Evolutionary conservation across 2,797 vertebrate species (phyloP).

Genomic region (Apogon talboti): DNA sequence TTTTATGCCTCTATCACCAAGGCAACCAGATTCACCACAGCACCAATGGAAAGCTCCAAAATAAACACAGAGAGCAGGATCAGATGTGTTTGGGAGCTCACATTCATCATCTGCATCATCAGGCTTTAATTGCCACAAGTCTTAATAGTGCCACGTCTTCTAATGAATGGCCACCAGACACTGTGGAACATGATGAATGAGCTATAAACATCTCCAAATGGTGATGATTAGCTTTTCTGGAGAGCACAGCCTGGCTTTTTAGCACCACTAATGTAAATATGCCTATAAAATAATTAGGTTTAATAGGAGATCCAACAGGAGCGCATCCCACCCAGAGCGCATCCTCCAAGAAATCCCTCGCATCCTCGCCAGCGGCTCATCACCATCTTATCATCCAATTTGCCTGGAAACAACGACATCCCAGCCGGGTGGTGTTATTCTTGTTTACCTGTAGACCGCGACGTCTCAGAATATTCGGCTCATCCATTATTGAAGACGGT

Average conservation of each 20-base stretch:
- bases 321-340: not conserved
- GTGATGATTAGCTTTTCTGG: not conserved
- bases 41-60: constrained; percentile 36
- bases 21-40: constrained; percentile 67
- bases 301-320: not conserved
- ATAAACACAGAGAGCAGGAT: constrained; percentile 35
- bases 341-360: not conserved
- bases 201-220: constrained; percentile 5
- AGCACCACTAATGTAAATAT: too few relatives aligned
- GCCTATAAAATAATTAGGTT: not conserved
- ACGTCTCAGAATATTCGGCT: constrained; percentile 84
- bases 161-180: constrained; percentile 16
- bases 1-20: constrained; percentile 67
- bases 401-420: constrained; percentile 37
- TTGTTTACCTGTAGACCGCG: constrained; percentile 82
- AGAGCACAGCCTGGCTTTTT: too few relatives aligned
- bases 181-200: not conserved
- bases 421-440: not conserved
- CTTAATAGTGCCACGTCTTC: constrained; percentile 6
- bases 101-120: constrained; percentile 1
- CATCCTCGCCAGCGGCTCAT: constrained; percentile 11
- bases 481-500: constrained; percentile 72
- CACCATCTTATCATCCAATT: constrained; percentile 4
- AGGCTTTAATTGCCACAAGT: constrained; percentile 8
- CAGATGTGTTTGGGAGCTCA: not conserved